Conservation (phyloP, 2,113 vertebrate genomes). For the Antechinus stuartii region DNA sequence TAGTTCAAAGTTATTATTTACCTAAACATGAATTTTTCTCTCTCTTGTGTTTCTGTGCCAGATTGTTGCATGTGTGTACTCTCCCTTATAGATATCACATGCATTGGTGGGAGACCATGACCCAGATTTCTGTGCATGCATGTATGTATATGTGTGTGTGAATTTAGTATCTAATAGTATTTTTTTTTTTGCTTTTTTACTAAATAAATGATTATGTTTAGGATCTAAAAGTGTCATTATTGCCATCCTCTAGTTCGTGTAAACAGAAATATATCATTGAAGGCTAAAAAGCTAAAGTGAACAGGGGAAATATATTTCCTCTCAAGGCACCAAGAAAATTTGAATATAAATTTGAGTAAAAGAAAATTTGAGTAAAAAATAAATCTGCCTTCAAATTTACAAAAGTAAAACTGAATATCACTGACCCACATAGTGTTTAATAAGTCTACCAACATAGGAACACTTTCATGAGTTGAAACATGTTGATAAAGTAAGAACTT, state of each 20-base stretch:
- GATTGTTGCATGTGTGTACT: not conserved
- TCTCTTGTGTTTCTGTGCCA: not conserved
- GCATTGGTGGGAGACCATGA: not conserved
- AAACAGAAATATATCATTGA: not conserved
- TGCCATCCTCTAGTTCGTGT: not conserved
- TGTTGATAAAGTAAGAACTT: constrained; percentile 58
- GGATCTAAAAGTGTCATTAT: not conserved
- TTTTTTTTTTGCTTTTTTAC: not conserved
- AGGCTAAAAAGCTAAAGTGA: too few species aligned
- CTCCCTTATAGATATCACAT: not conserved
- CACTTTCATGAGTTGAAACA: constrained; percentile 62
- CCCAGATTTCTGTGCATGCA: not conserved
- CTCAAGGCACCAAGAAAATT: not conserved
- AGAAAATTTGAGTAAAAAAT: not conserved
- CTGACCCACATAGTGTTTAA: constrained; percentile 33
- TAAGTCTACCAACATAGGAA: constrained; percentile 37
- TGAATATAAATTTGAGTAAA: not conserved
- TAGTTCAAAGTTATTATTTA: not conserved
- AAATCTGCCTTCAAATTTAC: constrained; percentile 39
- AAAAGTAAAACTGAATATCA: constrained; percentile 50
- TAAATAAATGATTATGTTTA: not conserved
- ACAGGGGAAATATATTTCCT: not conserved
- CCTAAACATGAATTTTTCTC: not conserved
- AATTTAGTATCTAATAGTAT: not conserved
- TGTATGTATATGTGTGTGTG: not conserved